phyloP scores from a whole-genome alignment of 2,888 invertebrate genomes.

The Saturnia pavonia region DNA sequence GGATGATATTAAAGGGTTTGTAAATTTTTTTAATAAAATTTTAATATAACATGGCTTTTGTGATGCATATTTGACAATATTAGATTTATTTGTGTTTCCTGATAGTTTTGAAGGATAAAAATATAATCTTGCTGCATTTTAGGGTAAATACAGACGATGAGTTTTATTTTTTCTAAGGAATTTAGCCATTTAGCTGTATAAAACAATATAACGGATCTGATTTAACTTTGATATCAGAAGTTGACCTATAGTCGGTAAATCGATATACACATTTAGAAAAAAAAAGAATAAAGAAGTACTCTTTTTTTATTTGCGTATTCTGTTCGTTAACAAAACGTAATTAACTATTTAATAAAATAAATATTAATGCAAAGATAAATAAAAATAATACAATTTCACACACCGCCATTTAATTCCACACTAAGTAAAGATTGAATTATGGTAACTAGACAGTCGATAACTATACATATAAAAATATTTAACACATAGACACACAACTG shows the following conservation, averaged over 20 bases:
- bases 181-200: not conserved
- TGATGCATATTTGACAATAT: not conserved
- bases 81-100: not conserved
- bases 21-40: slow-evolving; percentile 44
- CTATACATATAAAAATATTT: too few species aligned
- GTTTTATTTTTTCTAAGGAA: not conserved
- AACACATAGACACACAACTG: too few species aligned
- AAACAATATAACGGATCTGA: not conserved
- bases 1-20: slow-evolving; percentile 57
- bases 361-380: too few species aligned
- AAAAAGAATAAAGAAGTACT: too few species aligned
- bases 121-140: not conserved
- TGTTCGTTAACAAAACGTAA: too few species aligned
- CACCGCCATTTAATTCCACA: too few species aligned
- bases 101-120: not conserved
- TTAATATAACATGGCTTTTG: not conserved
- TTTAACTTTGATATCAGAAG: not conserved
- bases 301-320: too few species aligned
- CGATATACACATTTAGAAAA: not conserved
- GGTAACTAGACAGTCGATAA: too few species aligned
- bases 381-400: too few species aligned
- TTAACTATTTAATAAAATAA: too few species aligned
- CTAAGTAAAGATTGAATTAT: too few species aligned
- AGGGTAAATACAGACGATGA: not conserved
- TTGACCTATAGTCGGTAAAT: not conserved